Conservation (phyloP, 2,888 invertebrate species). For the Pasiphila rectangulata region DNA sequence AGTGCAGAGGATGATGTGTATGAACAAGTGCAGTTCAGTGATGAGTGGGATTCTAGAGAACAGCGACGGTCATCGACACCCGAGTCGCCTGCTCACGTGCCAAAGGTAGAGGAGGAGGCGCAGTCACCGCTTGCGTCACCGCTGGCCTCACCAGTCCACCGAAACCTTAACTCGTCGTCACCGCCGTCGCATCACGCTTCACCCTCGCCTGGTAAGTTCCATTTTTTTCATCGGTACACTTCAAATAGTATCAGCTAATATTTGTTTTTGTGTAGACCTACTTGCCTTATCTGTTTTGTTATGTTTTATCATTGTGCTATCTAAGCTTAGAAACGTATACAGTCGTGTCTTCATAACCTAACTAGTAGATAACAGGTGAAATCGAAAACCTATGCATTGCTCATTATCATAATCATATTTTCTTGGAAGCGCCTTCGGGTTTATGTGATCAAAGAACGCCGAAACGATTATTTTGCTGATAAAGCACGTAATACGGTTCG, state of each 20-base stretch:
- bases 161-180: slow-evolving; percentile 51
- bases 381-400: neutral
- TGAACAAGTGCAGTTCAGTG: slow-evolving; percentile 59
- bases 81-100: slow-evolving; percentile 53
- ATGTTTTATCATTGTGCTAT: slow-evolving; percentile 52
- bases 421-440: neutral
- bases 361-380: neutral
- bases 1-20: slow-evolving; percentile 37
- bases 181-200: slow-evolving; percentile 52
- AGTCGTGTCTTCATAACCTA: slow-evolving; percentile 9
- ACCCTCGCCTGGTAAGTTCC: slow-evolving; percentile 63
- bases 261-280: slow-evolving; percentile 34
- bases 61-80: slow-evolving; percentile 70
- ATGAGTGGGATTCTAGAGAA: slow-evolving; percentile 62
- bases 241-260: slow-evolving; percentile 22
- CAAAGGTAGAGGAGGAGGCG: slow-evolving; percentile 48
- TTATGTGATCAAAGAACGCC: slow-evolving; percentile 19
- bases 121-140: slow-evolving; percentile 65
- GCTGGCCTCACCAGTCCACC: slow-evolving; percentile 64
- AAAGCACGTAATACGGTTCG: slow-evolving; percentile 25
- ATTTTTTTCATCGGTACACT: slow-evolving; percentile 9
- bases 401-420: neutral
- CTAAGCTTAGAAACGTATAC: slow-evolving; percentile 42
- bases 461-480: slow-evolving; percentile 23
- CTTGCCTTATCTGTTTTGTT: slow-evolving; percentile 51